These are phyloP conservation scores for Lepus oiostolus DNA, from an alignment of 2,797 vertebrate genomes.

Conservation along the genomic window DNA sequence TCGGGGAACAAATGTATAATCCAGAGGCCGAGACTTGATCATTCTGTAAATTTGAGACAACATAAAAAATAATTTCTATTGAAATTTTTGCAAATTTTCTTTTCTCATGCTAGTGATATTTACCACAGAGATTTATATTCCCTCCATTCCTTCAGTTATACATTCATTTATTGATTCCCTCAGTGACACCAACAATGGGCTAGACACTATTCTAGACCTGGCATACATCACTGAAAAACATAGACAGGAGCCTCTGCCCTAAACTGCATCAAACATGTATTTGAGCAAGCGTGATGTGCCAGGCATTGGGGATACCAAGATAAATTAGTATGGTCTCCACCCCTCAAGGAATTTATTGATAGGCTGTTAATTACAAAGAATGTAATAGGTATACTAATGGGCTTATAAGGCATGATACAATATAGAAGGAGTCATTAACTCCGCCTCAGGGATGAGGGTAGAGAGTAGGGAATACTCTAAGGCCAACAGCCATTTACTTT, in stretches of 20 bases:
- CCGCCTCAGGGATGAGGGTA: background rate
- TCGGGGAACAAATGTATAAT: conserved; percentile 98
- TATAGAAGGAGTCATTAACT: background rate
- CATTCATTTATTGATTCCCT: background rate
- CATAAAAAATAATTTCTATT: conserved; percentile 61
- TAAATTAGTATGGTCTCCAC: conserved; percentile 8
- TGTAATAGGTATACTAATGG: background rate
- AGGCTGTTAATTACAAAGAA: conserved; percentile 21
- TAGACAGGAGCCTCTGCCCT: background rate
- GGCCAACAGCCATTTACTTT: background rate
- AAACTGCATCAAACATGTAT: background rate
- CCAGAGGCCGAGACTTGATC: conserved; percentile 97
- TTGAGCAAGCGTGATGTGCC: background rate
- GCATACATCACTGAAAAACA: background rate
- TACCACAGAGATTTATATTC: conserved; percentile 33
- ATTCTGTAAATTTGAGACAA: conserved; percentile 90
- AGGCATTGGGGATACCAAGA: background rate
- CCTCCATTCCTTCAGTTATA: background rate
- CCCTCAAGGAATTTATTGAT: background rate
- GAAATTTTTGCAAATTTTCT: conserved; percentile 52
- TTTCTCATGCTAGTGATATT: background rate
- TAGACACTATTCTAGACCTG: background rate
- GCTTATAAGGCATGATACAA: background rate
- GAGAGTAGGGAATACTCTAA: background rate
- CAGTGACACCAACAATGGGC: background rate